Evolutionary conservation across 2,113 vertebrate species (phyloP).

Genomic region (Alexandromys fortis): DNA sequence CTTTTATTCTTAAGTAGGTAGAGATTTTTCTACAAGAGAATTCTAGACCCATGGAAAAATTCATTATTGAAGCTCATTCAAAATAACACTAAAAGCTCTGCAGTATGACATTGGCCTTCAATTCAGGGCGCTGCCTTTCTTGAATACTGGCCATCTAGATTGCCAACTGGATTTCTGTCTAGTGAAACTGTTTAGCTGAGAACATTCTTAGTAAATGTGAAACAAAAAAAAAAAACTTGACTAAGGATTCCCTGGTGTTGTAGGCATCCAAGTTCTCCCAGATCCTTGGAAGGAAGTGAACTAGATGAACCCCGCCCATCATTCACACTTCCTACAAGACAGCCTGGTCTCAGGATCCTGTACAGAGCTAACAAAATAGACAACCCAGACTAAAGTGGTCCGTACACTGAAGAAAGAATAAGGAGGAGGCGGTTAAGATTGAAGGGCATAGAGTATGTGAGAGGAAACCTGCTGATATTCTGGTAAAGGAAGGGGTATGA

Average conservation of each 20-base stretch:
- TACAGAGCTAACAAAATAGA: not conserved
- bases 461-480: not conserved
- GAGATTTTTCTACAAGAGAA: not conserved
- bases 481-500: not conserved
- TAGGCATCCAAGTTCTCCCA: constrained; percentile 1
- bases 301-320: not conserved
- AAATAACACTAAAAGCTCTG: not conserved
- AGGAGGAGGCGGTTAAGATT: too few species aligned
- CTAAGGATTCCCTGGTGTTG: constrained; percentile 1
- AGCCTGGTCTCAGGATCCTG: not conserved
- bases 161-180: not conserved
- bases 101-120: not conserved
- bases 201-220: constrained; percentile 28
- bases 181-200: constrained; percentile 24
- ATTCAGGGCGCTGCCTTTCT: not conserved
- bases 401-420: not conserved
- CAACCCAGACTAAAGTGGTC: not conserved
- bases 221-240: constrained; percentile 23
- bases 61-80: not conserved
- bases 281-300: not conserved
- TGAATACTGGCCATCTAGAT: not conserved
- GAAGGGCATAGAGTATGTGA: not conserved
- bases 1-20: constrained; percentile 11
- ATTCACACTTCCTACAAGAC: constrained; percentile 7
- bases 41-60: not conserved